A percentile compares a stretch with the other conserved stretches of the same genome.
Conservation (phyloP, 2,888 invertebrate species). For the Dolomedes plantarius region DNA sequence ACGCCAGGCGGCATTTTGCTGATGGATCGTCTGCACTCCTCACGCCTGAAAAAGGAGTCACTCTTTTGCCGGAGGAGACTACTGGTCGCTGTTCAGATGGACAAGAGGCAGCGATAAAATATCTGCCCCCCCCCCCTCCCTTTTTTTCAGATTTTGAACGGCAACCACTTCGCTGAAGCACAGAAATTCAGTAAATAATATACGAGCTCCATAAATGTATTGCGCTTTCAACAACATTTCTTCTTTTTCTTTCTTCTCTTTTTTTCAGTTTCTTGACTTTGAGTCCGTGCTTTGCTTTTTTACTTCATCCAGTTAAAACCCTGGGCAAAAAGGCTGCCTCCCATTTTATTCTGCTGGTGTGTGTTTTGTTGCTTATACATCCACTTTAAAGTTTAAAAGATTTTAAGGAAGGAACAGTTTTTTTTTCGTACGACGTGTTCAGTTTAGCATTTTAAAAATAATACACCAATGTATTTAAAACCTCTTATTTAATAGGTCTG, state of each 20-base stretch:
- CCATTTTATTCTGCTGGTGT: constrained; percentile 24
- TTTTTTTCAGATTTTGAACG: constrained; percentile 52
- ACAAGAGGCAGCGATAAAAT: constrained; percentile 37
- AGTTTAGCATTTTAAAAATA: not conserved
- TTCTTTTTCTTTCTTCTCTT: constrained; percentile 23
- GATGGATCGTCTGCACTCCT: constrained; percentile 50
- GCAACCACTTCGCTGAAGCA: constrained; percentile 32
- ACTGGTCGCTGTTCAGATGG: constrained; percentile 24
- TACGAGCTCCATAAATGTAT: constrained; percentile 69
- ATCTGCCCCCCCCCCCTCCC: constrained; percentile 17
- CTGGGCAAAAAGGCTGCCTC: constrained; percentile 16
- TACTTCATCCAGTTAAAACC: constrained; percentile 42
- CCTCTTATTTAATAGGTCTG: no score
- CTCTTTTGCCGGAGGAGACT: constrained; percentile 5
- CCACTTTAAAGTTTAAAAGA: not conserved
- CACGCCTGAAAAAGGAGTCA: constrained; percentile 40
- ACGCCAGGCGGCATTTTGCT: constrained; percentile 52
- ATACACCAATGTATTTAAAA: no score
- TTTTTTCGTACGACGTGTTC: not conserved
- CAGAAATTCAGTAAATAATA: constrained; percentile 67
- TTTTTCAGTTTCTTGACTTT: constrained; percentile 19
- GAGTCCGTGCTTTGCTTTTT: not conserved
- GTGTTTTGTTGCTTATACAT: constrained; percentile 1
- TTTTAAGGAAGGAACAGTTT: not conserved
- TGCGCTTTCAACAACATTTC: constrained; percentile 68